Evolutionary conservation across 2,113 vertebrate species (phyloP), one percentile per base, ranked within the genome.

Genomic region (Oryzias celebensis): DNA sequence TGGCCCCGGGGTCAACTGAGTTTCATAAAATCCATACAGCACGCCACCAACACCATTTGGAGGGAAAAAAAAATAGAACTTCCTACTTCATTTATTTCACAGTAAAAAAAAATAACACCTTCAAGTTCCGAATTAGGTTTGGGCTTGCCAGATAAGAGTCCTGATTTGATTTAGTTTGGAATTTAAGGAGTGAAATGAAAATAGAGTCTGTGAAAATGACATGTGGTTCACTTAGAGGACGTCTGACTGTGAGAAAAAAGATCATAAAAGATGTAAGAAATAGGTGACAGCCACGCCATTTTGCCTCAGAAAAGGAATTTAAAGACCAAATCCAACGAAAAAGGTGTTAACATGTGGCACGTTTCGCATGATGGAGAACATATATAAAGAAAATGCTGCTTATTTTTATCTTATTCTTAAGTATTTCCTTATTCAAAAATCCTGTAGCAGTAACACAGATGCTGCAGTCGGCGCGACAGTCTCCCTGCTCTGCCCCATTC

Each of bases 21-120:
- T 66, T 80, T 80, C 57, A 68, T 57, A 43, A 80, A 78, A 77
- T 48, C 64, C 57, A 62, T 73, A 80, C 51, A 22, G 36, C 61
- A 31, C 56, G 52, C 52, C 31, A 52, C 36, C 14, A 50, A 49
- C 36, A 51, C 67, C 49, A 70, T 69, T 81, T 68, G 68, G 20
- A 68, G 74, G 83, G 67, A 52, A 17, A 18, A 48, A 78, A 86
- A 71, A 52, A 61, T 65, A 71, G 77, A 74, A 81, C 71, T 26
- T 68, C 42, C 49, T 72, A 79, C 70, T 66, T 72, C 18, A 58
- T 65, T 71, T 78, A 77, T 56, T 51, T 73, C 69, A 36, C 23
- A 22, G 52, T 14, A 13, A 61, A 58, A 77, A 59, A 26, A 26
- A 28, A 28, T 36, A 79, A 53, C 46, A 70, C 60, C 26, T 78